Evolutionary conservation across 2,113 vertebrate genomes (phyloP), one percentile per base, ranked within the genome.

Genomic region (Bombycilla garrulus): DNA sequence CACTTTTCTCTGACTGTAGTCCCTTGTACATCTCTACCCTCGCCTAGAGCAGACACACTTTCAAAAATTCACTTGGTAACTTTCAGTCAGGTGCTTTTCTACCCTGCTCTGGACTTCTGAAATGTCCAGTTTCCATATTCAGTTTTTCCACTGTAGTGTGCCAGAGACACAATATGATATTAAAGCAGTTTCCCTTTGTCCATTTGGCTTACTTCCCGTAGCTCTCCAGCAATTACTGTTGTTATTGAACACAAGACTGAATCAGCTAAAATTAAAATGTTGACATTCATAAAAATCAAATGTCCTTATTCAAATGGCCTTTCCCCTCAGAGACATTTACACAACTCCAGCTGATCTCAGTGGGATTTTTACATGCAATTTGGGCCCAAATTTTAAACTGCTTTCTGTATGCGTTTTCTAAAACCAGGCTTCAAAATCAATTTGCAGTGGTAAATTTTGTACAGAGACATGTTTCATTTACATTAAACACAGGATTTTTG

Each of bases 111-210:
- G 64, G 88, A 90, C 53, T 90, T 96, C 53, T 42, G 65, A 85
- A 80, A 77, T 56, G 65, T 82, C 83, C 88, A 87, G 69, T 90
- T 95, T 96, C 66, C 74, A 87, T 74, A 89, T 44, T 80, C 81
- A 92, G 69, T 77, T 95, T 97, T 98, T 96, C 94, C 96, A 89
- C 70, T 66, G 33, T 10, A 64, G 11, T 11, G 84, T 73, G 86
- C 94, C 96, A 98, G 93, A 97, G 40, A 97, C 73, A 76, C 50
- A 56, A 93, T 54, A 86, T 56, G 76, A 88, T 69, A 88, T 86
- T 96, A 92, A 97, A 97, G 65, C 47, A 92, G 90, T 90, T 97
- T 97, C 94, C 83, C 79, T 97, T 78, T 48, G n/a, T 88, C 95
- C 92, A 56, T 65, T 96, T 97, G 96, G 92, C 62, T 82, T 26